Conservation (phyloP, 2,113 vertebrate species). For the Chloropsis cyanopogon region DNA sequence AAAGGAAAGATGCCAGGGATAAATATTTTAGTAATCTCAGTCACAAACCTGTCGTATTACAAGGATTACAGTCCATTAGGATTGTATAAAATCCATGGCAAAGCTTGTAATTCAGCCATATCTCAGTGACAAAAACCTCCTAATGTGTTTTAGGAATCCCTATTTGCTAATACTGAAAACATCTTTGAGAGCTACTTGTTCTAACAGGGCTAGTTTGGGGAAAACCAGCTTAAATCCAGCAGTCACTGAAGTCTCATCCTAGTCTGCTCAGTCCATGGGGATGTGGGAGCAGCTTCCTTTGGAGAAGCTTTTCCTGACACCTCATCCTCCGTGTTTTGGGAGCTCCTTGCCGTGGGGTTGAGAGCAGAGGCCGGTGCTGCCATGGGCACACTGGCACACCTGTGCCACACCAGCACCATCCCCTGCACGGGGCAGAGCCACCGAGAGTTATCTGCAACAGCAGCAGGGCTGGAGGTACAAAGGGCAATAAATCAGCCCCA, state of each 20-base stretch:
- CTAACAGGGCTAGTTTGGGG: neutral
- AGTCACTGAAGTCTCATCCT: fast-evolving
- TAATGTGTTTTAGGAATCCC: neutral
- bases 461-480: neutral
- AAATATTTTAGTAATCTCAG: slow-evolving; percentile 12
- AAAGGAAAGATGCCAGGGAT: neutral
- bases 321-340: neutral
- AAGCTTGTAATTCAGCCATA: neutral
- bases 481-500: neutral
- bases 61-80: neutral
- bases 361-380: neutral
- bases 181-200: neutral
- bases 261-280: fast-evolving
- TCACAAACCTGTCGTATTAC: neutral
- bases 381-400: fast-evolving
- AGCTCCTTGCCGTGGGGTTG: neutral
- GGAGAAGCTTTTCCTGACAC: no score
- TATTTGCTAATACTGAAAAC: neutral
- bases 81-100: neutral
- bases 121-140: neutral
- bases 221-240: neutral
- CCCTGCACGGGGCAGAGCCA: neutral
- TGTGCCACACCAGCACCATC: fast-evolving
- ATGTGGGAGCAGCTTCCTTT: neutral
- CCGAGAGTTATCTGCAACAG: neutral